Evolutionary conservation across 2,888 invertebrate genomes (phyloP).

Genomic region (Nomada ruficornis): DNA sequence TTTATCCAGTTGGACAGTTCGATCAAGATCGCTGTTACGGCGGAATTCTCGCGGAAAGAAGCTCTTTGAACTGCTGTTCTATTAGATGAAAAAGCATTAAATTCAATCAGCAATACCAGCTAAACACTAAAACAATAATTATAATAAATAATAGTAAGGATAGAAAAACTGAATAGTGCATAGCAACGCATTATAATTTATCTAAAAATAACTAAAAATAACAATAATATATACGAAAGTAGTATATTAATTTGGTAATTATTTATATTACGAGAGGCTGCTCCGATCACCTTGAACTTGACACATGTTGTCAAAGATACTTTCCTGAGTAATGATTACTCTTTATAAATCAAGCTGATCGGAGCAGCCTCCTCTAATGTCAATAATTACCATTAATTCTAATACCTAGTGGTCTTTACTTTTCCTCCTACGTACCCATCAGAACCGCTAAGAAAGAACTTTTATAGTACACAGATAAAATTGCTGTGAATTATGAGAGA

Average conservation of each 20-base stretch:
- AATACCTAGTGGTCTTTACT: neutral
- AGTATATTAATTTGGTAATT: no score
- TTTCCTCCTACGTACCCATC: neutral
- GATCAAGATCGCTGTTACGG: slow-evolving; percentile 35
- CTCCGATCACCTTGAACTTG: no score
- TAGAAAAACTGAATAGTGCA: no score
- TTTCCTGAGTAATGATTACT: no score
- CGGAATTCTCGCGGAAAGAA: slow-evolving; percentile 1
- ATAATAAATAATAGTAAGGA: neutral
- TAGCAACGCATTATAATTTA: no score
- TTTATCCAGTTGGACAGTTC: slow-evolving; percentile 36
- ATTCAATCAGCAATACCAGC: neutral
- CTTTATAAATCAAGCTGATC: no score
- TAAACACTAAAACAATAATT: neutral
- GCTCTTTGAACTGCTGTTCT: slow-evolving; percentile 18
- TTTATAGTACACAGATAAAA: neutral
- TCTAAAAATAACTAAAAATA: no score
- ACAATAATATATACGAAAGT: no score
- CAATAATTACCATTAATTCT: neutral
- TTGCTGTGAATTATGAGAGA: neutral
- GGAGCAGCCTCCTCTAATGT: no score
- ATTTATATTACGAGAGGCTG: no score
- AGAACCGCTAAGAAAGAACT: slow-evolving; percentile 13
- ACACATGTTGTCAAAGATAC: no score
- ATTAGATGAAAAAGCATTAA: neutral